These are phyloP conservation scores for Auanema freiburgensis DNA, from an alignment of 2,888 invertebrate species.

Conservation along the genomic window DNA sequence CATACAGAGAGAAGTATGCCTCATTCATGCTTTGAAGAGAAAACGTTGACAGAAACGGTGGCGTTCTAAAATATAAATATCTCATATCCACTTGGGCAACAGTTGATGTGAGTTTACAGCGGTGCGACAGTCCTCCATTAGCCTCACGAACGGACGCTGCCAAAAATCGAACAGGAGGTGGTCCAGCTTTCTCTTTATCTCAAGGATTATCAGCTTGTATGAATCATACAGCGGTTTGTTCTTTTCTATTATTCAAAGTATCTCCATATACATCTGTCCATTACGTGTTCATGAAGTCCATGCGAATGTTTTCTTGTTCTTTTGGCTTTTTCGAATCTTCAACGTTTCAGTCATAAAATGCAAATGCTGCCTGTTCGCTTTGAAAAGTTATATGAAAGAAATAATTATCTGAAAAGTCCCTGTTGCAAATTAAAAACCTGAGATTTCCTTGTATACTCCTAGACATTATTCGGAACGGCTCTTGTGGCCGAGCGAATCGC, in stretches of 20 bases:
- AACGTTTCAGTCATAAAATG: neutral
- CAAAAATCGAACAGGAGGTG: neutral
- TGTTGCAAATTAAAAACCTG: no score
- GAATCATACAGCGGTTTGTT: slow-evolving; percentile 47
- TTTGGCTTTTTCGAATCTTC: slow-evolving; percentile 1
- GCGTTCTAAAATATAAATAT: neutral
- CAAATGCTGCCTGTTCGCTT: slow-evolving; percentile 2
- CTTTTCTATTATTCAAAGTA: neutral
- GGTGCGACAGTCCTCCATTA: slow-evolving; percentile 4
- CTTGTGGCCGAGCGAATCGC: slow-evolving; percentile 14
- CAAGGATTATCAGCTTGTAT: slow-evolving; percentile 49
- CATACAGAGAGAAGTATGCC: neutral
- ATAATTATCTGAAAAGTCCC: neutral
- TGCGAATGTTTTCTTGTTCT: neutral
- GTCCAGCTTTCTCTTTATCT: slow-evolving; percentile 30
- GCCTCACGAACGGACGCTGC: neutral
- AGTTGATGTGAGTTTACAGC: slow-evolving; percentile 1
- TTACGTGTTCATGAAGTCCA: no score
- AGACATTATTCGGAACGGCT: slow-evolving; percentile 21
- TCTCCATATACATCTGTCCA: neutral
- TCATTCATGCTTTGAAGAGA: neutral
- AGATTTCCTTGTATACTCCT: slow-evolving; percentile 1
- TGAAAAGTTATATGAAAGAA: neutral
- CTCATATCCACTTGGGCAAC: neutral
- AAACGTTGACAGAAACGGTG: neutral